Percentiles rank a stretch among this genome's conserved stretches.
phyloP scores from a whole-genome alignment of 2,888 invertebrate species.

The Frankliniella intonsa region DNA sequence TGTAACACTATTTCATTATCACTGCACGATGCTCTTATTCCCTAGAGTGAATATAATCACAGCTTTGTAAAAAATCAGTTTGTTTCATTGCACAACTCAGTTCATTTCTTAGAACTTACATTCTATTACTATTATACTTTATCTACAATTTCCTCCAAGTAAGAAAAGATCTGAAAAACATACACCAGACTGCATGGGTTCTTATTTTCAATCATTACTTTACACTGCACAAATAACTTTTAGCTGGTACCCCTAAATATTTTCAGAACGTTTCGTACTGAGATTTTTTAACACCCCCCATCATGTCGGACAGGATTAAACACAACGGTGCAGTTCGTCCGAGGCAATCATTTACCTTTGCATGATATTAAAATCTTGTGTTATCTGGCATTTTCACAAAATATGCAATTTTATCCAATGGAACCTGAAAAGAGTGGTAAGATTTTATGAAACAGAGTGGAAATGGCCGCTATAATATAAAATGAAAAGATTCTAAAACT shows the following conservation, averaged over 20 bases:
- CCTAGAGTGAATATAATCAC: background rate
- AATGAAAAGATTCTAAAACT: background rate
- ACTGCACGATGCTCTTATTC: background rate
- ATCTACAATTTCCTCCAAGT: background rate
- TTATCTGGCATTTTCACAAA: slow-evolving; percentile 81
- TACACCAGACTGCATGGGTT: background rate
- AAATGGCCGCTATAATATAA: background rate
- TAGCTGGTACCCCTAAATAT: too few species aligned
- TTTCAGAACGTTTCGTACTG: background rate
- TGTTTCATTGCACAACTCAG: background rate
- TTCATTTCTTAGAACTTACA: background rate
- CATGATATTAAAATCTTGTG: slow-evolving; percentile 59
- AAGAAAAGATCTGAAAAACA: background rate
- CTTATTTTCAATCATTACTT: background rate
- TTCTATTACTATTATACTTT: background rate
- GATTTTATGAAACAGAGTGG: background rate
- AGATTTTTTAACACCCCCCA: background rate
- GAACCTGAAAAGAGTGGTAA: slow-evolving; percentile 40
- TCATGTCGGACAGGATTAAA: background rate
- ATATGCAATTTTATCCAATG: slow-evolving; percentile 72
- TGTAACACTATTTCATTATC: background rate
- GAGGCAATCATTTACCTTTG: background rate
- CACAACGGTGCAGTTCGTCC: background rate
- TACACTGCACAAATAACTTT: background rate
- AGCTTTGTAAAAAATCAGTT: background rate